These are phyloP conservation scores for Puffinus mauretanicus DNA, from an alignment of 2,113 vertebrate species.

Conservation along the genomic window DNA sequence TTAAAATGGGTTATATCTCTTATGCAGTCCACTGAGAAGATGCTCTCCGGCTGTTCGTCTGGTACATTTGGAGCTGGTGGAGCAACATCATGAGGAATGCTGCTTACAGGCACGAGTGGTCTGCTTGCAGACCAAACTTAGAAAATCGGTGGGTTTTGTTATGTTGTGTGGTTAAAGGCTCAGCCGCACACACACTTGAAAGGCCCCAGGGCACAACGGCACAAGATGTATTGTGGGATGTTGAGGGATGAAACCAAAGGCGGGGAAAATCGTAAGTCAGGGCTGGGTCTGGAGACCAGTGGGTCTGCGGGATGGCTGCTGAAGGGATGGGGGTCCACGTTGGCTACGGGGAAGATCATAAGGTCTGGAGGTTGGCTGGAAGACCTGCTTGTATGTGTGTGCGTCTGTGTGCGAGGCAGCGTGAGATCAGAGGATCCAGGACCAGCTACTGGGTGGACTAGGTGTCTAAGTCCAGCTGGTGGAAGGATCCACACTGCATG, in stretches of 20 bases:
- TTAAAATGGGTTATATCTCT: background rate
- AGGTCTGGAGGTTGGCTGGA: background rate
- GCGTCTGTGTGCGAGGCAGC: background rate
- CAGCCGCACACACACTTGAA: background rate
- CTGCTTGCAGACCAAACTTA: background rate
- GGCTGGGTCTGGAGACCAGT: background rate
- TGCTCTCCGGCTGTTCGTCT: background rate
- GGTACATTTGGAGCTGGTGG: background rate
- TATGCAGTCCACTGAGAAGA: background rate
- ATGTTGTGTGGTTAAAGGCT: background rate
- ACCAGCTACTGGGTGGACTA: background rate
- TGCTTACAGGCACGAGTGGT: background rate
- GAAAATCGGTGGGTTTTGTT: background rate
- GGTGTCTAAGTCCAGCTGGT: background rate
- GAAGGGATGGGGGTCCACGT: rapidly evolving
- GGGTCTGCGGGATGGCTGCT: background rate
- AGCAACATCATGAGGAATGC: rapidly evolving
- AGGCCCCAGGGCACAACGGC: rapidly evolving
- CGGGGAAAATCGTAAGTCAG: background rate
- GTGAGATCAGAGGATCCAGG: background rate
- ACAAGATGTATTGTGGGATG: background rate
- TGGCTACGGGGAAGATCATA: background rate
- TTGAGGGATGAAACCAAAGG: background rate
- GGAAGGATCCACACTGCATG: background rate
- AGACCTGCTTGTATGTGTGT: background rate